These are phyloP conservation scores for Micrasema minimum DNA, from an alignment of 1,140 invertebrate genomes.

Conservation along the genomic window DNA sequence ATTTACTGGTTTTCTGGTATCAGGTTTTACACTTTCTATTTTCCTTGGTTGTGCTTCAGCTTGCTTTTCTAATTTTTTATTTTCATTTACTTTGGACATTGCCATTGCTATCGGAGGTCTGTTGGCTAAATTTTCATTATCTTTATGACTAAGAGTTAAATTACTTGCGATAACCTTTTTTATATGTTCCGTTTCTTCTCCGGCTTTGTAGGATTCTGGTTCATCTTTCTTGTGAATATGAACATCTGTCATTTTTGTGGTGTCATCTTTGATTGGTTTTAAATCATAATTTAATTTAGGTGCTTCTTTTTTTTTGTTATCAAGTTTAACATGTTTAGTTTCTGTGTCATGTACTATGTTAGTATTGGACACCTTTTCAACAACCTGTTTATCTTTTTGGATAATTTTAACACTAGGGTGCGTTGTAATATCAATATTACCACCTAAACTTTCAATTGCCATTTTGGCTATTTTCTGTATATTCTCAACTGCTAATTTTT, in stretches of 20 bases:
- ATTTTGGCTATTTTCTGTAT: constrained; percentile 65
- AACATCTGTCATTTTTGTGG: not conserved
- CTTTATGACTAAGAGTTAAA: constrained; percentile 39
- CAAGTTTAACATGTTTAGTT: not conserved
- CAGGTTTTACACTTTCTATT: not conserved
- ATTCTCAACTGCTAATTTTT: constrained; percentile 64
- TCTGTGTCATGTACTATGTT: not conserved
- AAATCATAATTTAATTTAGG: constrained; percentile 1
- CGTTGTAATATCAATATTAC: constrained; percentile 15
- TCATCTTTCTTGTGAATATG: constrained; percentile 60
- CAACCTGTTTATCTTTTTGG: constrained; percentile 8
- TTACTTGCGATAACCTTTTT: constrained; percentile 23
- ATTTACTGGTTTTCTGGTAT: not conserved
- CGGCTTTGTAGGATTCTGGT: constrained; percentile 59
- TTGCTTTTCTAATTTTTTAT: constrained; percentile 40
- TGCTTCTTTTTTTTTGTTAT: not conserved
- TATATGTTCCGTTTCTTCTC: constrained; percentile 49
- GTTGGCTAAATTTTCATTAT: constrained; percentile 44
- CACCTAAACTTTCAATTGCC: constrained; percentile 61
- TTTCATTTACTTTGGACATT: constrained; percentile 36
- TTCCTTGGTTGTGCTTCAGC: constrained; percentile 17
- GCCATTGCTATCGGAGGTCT: constrained; percentile 42
- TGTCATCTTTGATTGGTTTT: not conserved
- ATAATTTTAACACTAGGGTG: constrained; percentile 3
- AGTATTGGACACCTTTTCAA: not conserved